These are phyloP conservation scores for Dasysyrphus albostriatus DNA, from an alignment of 2,888 invertebrate genomes.

Conservation along the genomic window DNA sequence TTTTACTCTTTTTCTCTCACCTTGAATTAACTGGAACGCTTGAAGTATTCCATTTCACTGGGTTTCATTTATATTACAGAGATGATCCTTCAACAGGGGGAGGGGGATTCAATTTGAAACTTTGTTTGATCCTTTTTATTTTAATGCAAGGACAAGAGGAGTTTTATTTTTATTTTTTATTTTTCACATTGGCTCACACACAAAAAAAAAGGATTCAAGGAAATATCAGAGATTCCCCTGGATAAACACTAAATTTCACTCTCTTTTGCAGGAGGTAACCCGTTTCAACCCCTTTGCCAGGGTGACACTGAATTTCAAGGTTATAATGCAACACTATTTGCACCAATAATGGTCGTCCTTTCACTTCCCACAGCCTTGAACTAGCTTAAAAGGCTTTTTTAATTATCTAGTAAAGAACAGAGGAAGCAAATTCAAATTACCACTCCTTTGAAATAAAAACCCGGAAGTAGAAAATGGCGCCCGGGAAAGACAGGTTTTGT, in stretches of 20 bases:
- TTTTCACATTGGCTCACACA: slow-evolving; percentile 15
- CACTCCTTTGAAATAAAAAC: slow-evolving; percentile 1
- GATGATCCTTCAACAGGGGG: slow-evolving; percentile 1
- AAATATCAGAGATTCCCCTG: slow-evolving; percentile 48
- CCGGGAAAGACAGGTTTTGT: slow-evolving; percentile 5
- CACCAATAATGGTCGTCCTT: slow-evolving; percentile 52
- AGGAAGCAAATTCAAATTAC: neutral
- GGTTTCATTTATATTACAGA: slow-evolving; percentile 20
- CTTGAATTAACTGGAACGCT: slow-evolving; percentile 64
- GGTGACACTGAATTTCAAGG: slow-evolving; percentile 73
- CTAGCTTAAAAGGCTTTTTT: slow-evolving; percentile 46
- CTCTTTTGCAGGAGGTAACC: slow-evolving; percentile 45
- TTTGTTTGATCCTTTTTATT: slow-evolving; percentile 18
- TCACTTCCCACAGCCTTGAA: slow-evolving; percentile 62
- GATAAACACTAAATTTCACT: slow-evolving; percentile 24
- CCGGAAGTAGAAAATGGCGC: slow-evolving; percentile 28
- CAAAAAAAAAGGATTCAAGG: slow-evolving; percentile 18
- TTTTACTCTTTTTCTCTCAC: slow-evolving; percentile 57
- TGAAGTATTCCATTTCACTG: slow-evolving; percentile 62
- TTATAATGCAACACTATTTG: slow-evolving; percentile 54
- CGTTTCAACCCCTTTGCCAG: slow-evolving; percentile 61
- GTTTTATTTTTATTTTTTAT: neutral
- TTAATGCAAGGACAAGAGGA: slow-evolving; percentile 35
- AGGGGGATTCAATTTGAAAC: slow-evolving; percentile 9
- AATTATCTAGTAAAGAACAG: neutral